Evolutionary conservation across 2,888 invertebrate species (phyloP).

Genomic region (Dynastes tityus): DNA sequence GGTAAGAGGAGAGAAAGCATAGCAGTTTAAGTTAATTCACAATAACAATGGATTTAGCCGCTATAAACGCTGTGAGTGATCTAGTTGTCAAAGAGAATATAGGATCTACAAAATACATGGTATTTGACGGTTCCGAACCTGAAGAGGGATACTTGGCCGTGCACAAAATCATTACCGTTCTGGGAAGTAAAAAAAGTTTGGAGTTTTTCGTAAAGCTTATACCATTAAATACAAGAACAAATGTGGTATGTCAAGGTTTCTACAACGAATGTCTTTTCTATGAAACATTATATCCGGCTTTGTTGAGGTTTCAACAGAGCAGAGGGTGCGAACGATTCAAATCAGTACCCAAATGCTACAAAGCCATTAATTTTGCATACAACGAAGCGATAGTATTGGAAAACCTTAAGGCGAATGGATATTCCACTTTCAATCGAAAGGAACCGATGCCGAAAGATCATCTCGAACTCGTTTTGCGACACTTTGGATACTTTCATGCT

Average conservation of each 20-base stretch:
- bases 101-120: conserved; percentile 5
- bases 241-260: conserved; percentile 33
- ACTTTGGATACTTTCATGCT: conserved; percentile 60
- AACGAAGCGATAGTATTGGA: conserved; percentile 59
- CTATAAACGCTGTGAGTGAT: neutral
- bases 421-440: conserved; percentile 54
- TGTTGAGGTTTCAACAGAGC: conserved; percentile 55
- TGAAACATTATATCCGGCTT: conserved; percentile 55
- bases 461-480: conserved; percentile 58
- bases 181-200: conserved; percentile 51
- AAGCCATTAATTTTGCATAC: conserved; percentile 35
- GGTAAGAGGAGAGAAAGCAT: neutral
- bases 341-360: conserved; percentile 56
- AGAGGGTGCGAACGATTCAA: conserved; percentile 52
- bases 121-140: conserved; percentile 16
- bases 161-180: conserved; percentile 56
- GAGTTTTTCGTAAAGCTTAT: conserved; percentile 51
- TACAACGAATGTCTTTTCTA: conserved; percentile 59
- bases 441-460: conserved; percentile 59
- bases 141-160: conserved; percentile 60
- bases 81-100: conserved; percentile 36
- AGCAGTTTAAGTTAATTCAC: neutral
- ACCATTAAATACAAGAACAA: neutral
- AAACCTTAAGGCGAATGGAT: conserved; percentile 58
- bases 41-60: neutral